phyloP scores from a whole-genome alignment of 2,888 invertebrate genomes.

The Argyresthia albistria region DNA sequence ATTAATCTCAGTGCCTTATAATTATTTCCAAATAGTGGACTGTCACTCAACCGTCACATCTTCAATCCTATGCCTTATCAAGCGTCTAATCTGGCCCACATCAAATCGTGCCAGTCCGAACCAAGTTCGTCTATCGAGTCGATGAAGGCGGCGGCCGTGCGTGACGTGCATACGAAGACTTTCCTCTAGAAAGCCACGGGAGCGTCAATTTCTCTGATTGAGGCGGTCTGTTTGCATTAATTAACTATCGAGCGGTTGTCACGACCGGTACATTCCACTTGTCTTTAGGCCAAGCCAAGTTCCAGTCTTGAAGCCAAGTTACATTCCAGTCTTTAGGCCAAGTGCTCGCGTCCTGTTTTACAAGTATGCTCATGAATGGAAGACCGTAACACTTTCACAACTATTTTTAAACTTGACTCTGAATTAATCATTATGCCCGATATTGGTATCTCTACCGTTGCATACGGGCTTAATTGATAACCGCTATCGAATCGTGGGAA shows the following conservation, averaged over 20 bases:
- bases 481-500: too few relatives aligned
- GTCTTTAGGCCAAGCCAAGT: conserved; percentile 23
- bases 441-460: neutral
- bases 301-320: too few relatives aligned
- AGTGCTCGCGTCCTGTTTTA: too few relatives aligned
- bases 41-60: too few relatives aligned
- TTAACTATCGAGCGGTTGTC: conserved; percentile 63
- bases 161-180: conserved; percentile 40
- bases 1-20: too few relatives aligned
- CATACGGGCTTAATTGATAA: too few relatives aligned
- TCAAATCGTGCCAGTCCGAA: neutral
- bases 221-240: conserved; percentile 65
- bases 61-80: too few relatives aligned
- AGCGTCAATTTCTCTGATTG: conserved; percentile 66
- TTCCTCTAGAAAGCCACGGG: conserved; percentile 60
- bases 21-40: too few relatives aligned
- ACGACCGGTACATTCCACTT: conserved; percentile 54
- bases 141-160: conserved; percentile 30
- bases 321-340: too few relatives aligned
- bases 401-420: conserved; percentile 6
- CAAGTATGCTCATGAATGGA: too few relatives aligned
- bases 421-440: neutral
- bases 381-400: conserved; percentile 37
- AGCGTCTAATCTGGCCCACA: too few relatives aligned
- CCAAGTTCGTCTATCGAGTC: conserved; percentile 13